phyloP scores from a whole-genome alignment of 2,888 invertebrate genomes.

The Cheilosia grossa region DNA sequence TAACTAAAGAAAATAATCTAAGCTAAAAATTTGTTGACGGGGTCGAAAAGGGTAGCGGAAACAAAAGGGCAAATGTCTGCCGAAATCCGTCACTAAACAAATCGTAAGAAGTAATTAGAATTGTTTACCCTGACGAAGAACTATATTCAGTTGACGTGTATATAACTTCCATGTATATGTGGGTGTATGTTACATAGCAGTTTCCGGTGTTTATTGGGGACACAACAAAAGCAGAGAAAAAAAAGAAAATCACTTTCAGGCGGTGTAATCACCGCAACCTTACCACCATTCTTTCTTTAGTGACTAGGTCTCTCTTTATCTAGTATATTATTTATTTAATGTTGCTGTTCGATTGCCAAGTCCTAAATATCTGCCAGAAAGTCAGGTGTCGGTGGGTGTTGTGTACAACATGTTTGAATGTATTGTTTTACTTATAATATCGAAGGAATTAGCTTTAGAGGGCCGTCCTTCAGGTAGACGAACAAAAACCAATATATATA shows the following conservation, averaged over 20 bases:
- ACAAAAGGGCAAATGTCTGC: constrained; percentile 24
- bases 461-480: constrained; percentile 45
- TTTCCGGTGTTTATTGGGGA: constrained; percentile 50
- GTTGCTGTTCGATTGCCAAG: constrained; percentile 70
- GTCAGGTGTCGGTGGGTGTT: constrained; percentile 49
- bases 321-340: constrained; percentile 73
- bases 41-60: background rate
- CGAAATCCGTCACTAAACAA: constrained; percentile 41
- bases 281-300: constrained; percentile 41
- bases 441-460: constrained; percentile 28
- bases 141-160: constrained; percentile 1
- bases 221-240: constrained; percentile 33
- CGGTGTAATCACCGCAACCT: constrained; percentile 55
- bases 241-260: constrained; percentile 22
- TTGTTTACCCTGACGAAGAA: constrained; percentile 27
- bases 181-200: background rate
- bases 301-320: constrained; percentile 63
- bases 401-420: constrained; percentile 41
- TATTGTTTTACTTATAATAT: constrained; percentile 34
- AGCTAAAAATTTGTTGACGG: background rate
- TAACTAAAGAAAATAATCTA: constrained; percentile 22
- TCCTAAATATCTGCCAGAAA: constrained; percentile 69
- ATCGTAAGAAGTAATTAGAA: constrained; percentile 50
- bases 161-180: background rate
- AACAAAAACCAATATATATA: constrained; percentile 35